Evolutionary conservation across 2,113 vertebrate species (phyloP).

Genomic region (Ailurus styani): DNA sequence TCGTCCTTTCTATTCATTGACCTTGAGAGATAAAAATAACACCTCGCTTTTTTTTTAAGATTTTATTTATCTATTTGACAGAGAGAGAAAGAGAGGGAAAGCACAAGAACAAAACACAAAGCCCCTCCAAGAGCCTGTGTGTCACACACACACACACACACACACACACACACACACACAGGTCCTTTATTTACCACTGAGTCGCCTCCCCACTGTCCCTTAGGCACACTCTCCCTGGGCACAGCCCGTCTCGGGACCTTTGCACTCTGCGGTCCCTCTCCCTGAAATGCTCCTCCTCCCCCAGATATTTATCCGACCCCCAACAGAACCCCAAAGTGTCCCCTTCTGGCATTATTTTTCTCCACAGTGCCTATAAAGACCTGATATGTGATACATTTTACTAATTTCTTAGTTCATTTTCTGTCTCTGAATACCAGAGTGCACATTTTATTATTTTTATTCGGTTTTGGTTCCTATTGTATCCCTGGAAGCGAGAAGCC

Average conservation of each 20-base stretch:
- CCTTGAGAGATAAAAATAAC: not conserved
- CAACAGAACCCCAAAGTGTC: accelerated
- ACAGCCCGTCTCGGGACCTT: not conserved
- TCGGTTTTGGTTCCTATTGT: not conserved
- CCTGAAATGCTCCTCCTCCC: not conserved
- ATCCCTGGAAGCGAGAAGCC: not conserved
- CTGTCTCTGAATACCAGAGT: not conserved
- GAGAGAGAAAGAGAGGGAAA: no score
- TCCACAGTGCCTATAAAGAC: not conserved
- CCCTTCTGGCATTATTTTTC: not conserved
- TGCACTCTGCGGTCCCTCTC: not conserved
- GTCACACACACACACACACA: no score
- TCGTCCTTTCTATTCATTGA: not conserved
- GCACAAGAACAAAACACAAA: not conserved
- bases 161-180: no score
- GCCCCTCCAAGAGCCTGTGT: not conserved
- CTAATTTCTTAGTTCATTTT: not conserved
- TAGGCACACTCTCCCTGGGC: not conserved
- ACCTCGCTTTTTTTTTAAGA: not conserved
- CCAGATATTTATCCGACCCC: not conserved
- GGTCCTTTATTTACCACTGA: not conserved
- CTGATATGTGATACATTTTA: not conserved
- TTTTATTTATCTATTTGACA: no score
- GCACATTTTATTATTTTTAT: not conserved
- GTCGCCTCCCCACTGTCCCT: no score